Conservation (phyloP, 2,113 vertebrate species). For the Ranitomeya imitator region DNA sequence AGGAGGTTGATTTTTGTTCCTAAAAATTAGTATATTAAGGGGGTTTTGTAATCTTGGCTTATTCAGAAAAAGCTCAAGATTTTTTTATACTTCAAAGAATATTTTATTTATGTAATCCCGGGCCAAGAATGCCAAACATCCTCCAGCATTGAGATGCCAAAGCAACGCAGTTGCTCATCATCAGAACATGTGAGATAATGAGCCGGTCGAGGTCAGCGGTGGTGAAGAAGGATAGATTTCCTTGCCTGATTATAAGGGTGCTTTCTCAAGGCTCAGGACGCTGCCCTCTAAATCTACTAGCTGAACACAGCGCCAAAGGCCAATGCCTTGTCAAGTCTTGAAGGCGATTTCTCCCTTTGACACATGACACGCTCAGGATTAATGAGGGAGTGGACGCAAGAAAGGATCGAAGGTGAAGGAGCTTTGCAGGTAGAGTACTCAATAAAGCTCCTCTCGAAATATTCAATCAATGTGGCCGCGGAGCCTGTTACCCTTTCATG, state of each 20-base stretch:
- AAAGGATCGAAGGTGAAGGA: slow-evolving; percentile 52
- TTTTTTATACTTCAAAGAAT: background rate
- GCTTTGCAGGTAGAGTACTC: slow-evolving; percentile 34
- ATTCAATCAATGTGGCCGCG: slow-evolving; percentile 27
- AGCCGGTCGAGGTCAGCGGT: slow-evolving; percentile 3
- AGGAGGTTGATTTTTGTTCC: too few relatives aligned
- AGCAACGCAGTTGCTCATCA: slow-evolving; percentile 5
- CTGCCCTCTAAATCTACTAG: slow-evolving; percentile 49
- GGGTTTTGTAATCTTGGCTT: too few relatives aligned
- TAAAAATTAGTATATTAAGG: too few relatives aligned
- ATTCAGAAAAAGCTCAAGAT: background rate
- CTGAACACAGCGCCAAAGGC: slow-evolving; percentile 27
- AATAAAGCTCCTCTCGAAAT: slow-evolving; percentile 40
- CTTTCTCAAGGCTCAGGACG: background rate
- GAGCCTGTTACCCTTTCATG: slow-evolving; percentile 42
- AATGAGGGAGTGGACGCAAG: slow-evolving; percentile 42
- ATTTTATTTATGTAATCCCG: slow-evolving; percentile 26
- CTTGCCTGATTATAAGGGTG: slow-evolving; percentile 26
- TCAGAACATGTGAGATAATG: slow-evolving; percentile 10
- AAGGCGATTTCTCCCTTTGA: slow-evolving; percentile 37
- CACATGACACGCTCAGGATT: slow-evolving; percentile 38
- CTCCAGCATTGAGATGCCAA: background rate
- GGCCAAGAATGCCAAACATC: background rate
- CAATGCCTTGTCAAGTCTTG: slow-evolving; percentile 41
- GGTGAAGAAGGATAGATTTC: slow-evolving; percentile 18